Evolutionary conservation across 2,113 vertebrate genomes (phyloP).

Genomic region (Lophius piscatorius): DNA sequence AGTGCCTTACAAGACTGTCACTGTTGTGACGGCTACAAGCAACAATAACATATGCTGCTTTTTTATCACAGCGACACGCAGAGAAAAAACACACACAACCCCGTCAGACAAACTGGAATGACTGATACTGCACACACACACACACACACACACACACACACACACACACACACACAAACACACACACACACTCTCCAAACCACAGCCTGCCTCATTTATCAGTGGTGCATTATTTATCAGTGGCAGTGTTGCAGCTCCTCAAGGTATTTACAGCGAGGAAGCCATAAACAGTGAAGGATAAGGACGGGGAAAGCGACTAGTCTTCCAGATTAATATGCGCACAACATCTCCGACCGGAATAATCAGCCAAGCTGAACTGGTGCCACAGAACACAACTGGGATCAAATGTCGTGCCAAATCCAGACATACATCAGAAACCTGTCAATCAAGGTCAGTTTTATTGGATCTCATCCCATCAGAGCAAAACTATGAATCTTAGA

Average conservation of each 20-base stretch:
- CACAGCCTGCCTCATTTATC: slow-evolving; percentile 61
- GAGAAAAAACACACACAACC: slow-evolving; percentile 37
- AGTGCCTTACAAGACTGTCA: slow-evolving; percentile 55
- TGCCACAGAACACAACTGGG: slow-evolving; percentile 6
- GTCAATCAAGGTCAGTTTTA: slow-evolving; percentile 8
- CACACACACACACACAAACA: background rate
- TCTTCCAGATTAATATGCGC: slow-evolving; percentile 61
- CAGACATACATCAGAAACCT: slow-evolving; percentile 23
- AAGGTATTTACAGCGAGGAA: slow-evolving; percentile 68
- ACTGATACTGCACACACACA: slow-evolving; percentile 10
- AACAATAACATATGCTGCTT: slow-evolving; percentile 61
- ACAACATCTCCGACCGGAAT: slow-evolving; percentile 47
- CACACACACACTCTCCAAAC: slow-evolving; percentile 13
- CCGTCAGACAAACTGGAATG: slow-evolving; percentile 43
- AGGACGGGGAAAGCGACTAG: slow-evolving; percentile 59
- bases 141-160: slow-evolving; percentile 1
- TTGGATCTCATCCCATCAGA: slow-evolving; percentile 13
- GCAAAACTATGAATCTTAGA: background rate
- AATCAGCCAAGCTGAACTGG: slow-evolving; percentile 24
- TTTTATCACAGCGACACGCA: slow-evolving; percentile 53
- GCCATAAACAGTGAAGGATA: slow-evolving; percentile 64
- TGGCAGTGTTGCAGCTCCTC: slow-evolving; percentile 53
- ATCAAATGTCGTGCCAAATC: background rate
- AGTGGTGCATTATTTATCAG: slow-evolving; percentile 71
- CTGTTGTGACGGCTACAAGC: slow-evolving; percentile 43